phyloP scores from a whole-genome alignment of 2,888 invertebrate species.

The Himalopsyche kuldschensis region DNA sequence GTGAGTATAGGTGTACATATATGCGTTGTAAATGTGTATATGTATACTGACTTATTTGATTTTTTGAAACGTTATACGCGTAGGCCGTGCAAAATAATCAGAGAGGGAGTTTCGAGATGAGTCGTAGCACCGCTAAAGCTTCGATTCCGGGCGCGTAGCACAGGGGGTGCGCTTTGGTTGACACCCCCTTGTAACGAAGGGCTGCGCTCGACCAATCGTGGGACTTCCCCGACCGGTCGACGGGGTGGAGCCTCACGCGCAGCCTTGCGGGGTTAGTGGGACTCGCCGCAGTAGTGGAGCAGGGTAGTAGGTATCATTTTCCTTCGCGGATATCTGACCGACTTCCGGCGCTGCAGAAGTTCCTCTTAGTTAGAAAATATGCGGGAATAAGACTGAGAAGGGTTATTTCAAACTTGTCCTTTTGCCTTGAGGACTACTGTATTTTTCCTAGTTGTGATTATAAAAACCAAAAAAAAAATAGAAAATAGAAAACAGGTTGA shows the following conservation, averaged over 20 bases:
- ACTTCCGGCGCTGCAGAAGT: background rate
- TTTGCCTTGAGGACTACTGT: too few relatives aligned
- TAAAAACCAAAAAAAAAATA: too few relatives aligned
- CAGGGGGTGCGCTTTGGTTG: background rate
- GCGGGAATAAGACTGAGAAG: background rate
- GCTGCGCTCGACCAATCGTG: slow-evolving; percentile 12
- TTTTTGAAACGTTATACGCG: background rate
- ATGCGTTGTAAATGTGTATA: background rate
- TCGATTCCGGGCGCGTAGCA: background rate
- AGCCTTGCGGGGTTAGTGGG: background rate
- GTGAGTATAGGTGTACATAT: too few relatives aligned
- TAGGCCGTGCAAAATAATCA: background rate
- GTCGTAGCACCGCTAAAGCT: background rate
- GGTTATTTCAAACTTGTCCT: too few relatives aligned
- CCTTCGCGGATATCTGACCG: background rate
- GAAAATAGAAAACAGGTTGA: too few relatives aligned
- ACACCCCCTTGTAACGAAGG: background rate
- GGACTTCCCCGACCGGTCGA: slow-evolving; percentile 7
- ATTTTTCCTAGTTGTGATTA: too few relatives aligned
- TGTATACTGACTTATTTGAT: background rate
- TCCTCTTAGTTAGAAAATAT: background rate
- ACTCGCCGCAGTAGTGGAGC: slow-evolving; percentile 9
- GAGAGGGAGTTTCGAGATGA: background rate
- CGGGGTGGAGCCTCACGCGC: slow-evolving; percentile 7
- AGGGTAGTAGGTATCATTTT: background rate